Base-by-base conservation (phyloP, 2,888 invertebrate genomes). In the Pristionchus arcanus region DNA sequence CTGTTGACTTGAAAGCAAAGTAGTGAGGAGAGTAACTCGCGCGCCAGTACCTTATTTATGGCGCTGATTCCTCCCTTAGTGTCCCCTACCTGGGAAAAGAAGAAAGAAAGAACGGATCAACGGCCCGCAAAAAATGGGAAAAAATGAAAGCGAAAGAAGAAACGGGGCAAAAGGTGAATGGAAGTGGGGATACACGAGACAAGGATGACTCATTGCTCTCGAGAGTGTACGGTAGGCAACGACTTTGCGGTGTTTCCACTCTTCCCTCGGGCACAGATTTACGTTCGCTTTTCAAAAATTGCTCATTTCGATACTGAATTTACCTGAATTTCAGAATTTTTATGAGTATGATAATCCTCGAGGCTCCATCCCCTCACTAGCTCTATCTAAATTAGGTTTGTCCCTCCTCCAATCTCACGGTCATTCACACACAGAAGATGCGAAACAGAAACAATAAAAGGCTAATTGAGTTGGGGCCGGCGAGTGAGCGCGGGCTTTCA, bases 391-490 rank as follows among this genome's bases (percentile, higher is more conserved):
- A 68, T 68, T 34, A 34, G 68, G 68, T 31, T 68, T 68, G 68
- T 16, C 25, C 59, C 31, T 37, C 37, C 74, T 37, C 74, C 74
- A 37, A 34, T 37, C 37, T 74, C 74, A 74, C 74, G 74, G 74
- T 74, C 74, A 34, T 63, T 63, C 63, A 63, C 7, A 55, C 31
- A 13, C 4, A 31, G 71, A 31, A 13, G 71, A 25, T 11, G 15
- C 81, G 25, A 81, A 81, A 53, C 81, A 81, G 81, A 81, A 81
- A 81, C 81, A 81, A 81, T 81, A 81, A 81, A 81, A 81, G 81
- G 81, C 81, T 81, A 81, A 81, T 81, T 81, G 81, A 81, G 81
- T 81, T 81, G 37, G 81, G 81, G 13, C n/a, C n/a, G n/a, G n/a
- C n/a, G n/a, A n/a, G n/a, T n/a, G n/a, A n/a, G n/a, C 49, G 49